Percentiles rank a stretch among this genome's conserved stretches.
Conservation (phyloP, 2,797 vertebrate species). For the Atherinosoma microstoma region DNA sequence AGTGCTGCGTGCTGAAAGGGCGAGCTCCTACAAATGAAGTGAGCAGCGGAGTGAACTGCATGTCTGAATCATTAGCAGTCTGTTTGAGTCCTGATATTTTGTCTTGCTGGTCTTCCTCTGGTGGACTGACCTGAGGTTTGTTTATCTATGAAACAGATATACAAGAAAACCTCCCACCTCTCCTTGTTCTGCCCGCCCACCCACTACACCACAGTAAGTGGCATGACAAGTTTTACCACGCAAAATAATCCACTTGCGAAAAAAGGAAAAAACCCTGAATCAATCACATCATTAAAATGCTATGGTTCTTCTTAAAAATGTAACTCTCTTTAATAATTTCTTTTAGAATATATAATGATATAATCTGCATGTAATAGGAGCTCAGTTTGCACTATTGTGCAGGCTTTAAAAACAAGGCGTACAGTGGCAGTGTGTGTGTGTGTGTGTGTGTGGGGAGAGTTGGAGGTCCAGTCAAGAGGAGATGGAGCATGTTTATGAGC, state of each 20-base stretch:
- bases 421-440: conserved; percentile 68
- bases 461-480: conserved; percentile 30
- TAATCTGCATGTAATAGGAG: conserved; percentile 72
- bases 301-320: conserved; percentile 65
- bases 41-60: conserved; percentile 46
- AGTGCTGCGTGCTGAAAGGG: conserved; percentile 38
- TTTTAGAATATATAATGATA: conserved; percentile 79
- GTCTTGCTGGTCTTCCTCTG: conserved; percentile 40
- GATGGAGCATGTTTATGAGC: conserved; percentile 27
- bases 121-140: conserved; percentile 45
- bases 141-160: conserved; percentile 63
- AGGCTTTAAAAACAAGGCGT: conserved; percentile 85
- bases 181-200: conserved; percentile 14
- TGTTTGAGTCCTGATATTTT: conserved; percentile 16
- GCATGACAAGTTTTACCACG: conserved; percentile 29
- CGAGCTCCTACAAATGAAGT: conserved; percentile 47
- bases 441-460: conserved; percentile 40
- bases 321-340: conserved; percentile 66
- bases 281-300: conserved; percentile 70
- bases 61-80: conserved; percentile 51
- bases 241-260: conserved; percentile 59
- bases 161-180: conserved; percentile 33
- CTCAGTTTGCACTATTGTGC: conserved; percentile 77
- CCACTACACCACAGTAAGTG: conserved; percentile 10
- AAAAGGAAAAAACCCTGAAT: conserved; percentile 67